phyloP scores from a whole-genome alignment of 2,113 vertebrate species.

The Rhabdomys dilectus region DNA sequence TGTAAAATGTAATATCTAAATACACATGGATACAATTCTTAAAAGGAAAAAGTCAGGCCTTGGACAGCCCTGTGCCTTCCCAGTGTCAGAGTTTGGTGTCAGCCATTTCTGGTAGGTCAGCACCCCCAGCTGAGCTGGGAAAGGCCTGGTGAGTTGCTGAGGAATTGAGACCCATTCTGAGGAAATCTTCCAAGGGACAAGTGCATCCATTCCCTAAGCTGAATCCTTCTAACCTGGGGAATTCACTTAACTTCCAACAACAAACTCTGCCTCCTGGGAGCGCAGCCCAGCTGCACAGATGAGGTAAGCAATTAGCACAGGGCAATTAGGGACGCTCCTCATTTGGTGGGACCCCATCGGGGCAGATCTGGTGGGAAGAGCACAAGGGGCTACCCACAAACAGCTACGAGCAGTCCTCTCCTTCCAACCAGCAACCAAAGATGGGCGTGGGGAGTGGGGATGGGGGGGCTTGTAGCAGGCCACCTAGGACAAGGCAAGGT shows the following conservation, averaged over 20 bases:
- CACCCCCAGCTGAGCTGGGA: neutral
- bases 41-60: neutral
- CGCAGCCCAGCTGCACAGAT: neutral
- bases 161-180: neutral
- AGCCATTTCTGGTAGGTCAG: neutral
- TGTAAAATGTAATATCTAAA: neutral
- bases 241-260: neutral
- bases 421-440: neutral
- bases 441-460: neutral
- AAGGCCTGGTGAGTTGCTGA: neutral
- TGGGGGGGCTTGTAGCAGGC: no score
- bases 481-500: no score
- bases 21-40: neutral
- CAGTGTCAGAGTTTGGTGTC: fast-evolving
- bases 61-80: neutral
- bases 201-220: neutral
- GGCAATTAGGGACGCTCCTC: neutral
- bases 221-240: neutral
- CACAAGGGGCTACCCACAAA: neutral
- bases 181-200: neutral
- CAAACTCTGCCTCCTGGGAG: conserved; percentile 11
- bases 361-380: neutral
- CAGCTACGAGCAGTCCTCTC: neutral
- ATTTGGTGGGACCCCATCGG: neutral
- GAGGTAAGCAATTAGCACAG: neutral